These are phyloP conservation scores for Coturnix japonica DNA, from an alignment of 2,113 vertebrate species.

Conservation along the genomic window DNA sequence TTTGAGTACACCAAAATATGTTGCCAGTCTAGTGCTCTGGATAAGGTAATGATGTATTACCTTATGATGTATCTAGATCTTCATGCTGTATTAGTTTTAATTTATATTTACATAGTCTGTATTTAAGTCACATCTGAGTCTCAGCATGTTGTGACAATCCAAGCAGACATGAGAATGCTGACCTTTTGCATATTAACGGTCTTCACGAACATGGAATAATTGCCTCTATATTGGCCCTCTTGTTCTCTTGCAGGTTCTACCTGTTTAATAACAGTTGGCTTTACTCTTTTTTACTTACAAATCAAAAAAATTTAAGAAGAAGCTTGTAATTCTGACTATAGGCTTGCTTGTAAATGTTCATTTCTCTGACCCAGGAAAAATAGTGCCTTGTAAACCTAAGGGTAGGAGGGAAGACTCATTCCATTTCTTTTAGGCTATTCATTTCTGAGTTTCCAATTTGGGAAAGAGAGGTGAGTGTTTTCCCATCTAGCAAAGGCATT, in stretches of 20 bases:
- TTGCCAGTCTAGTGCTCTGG: neutral
- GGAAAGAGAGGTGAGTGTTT: neutral
- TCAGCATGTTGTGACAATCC: neutral
- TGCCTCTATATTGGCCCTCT: neutral
- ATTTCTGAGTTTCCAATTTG: neutral
- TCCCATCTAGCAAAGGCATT: neutral
- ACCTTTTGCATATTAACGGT: neutral
- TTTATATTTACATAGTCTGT: neutral
- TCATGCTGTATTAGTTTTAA: neutral
- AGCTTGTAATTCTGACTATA: neutral
- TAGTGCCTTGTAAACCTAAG: neutral
- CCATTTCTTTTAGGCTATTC: neutral
- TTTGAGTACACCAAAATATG: neutral
- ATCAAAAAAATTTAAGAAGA: neutral
- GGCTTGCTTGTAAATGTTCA: neutral
- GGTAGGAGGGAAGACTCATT: neutral
- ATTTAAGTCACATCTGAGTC: neutral
- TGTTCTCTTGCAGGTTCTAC: neutral
- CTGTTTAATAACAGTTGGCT: neutral
- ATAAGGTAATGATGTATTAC: neutral
- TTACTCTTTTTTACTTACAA: neutral
- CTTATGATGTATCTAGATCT: neutral
- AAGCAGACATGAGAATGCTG: neutral
- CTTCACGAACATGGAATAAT: neutral
- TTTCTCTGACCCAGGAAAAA: neutral